Conservation (phyloP, 2,888 invertebrate genomes). For the Sinodicranocentrus sp. region DNA sequence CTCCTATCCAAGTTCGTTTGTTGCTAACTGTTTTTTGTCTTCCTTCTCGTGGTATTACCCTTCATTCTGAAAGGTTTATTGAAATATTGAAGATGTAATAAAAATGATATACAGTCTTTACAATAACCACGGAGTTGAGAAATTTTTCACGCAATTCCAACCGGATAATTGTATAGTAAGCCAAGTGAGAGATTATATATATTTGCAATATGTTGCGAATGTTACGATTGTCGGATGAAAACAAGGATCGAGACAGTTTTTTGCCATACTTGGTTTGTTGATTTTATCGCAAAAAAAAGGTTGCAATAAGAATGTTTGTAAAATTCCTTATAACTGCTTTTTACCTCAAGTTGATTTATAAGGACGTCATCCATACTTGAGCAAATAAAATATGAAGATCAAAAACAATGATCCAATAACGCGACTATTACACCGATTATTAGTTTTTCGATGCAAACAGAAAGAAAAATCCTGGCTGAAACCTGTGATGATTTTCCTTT, state of each 20-base stretch:
- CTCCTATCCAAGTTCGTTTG: slow-evolving; percentile 11
- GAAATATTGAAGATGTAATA: slow-evolving; percentile 62
- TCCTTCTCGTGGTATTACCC: slow-evolving; percentile 38
- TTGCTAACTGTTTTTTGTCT: slow-evolving; percentile 35
- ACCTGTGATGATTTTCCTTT: slow-evolving; percentile 8
- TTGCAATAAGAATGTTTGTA: neutral
- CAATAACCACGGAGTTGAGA: slow-evolving; percentile 53
- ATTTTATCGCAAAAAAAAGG: neutral
- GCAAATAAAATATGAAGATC: slow-evolving; percentile 48
- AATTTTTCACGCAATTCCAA: slow-evolving; percentile 64
- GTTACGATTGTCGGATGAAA: neutral
- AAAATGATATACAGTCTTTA: slow-evolving; percentile 65
- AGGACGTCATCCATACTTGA: slow-evolving; percentile 44
- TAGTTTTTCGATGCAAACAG: slow-evolving; percentile 44
- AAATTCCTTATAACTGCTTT: slow-evolving; percentile 30
- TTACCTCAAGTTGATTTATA: slow-evolving; percentile 54
- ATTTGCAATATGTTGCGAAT: neutral
- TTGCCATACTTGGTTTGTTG: neutral
- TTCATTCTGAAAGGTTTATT: slow-evolving; percentile 60
- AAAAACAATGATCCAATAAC: slow-evolving; percentile 57
- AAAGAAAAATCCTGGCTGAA: neutral
- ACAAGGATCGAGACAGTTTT: too few relatives aligned
- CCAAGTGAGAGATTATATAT: neutral
- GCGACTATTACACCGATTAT: slow-evolving; percentile 54
- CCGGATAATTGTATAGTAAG: slow-evolving; percentile 51